phyloP scores from a whole-genome alignment of 2,797 vertebrate species.

The Scolopax bukidnonensis region DNA sequence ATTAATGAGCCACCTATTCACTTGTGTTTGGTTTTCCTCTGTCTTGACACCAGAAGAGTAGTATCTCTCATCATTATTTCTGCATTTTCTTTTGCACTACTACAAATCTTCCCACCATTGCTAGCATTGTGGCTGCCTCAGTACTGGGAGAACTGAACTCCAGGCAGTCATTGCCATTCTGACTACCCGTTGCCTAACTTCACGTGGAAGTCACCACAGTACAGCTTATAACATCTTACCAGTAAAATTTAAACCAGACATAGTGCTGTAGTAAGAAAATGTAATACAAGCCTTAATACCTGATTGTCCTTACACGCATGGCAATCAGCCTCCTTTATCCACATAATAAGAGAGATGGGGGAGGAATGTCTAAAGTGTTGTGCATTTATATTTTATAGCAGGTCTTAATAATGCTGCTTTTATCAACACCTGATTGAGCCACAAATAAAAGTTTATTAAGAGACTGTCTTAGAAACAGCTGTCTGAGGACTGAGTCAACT shows the following conservation, averaged over 20 bases:
- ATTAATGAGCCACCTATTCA: not conserved
- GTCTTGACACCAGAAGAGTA: not conserved
- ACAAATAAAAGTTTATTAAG: not conserved
- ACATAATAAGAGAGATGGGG: fast-evolving
- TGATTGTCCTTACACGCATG: not conserved
- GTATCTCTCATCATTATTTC: not conserved
- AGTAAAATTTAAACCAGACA: not conserved
- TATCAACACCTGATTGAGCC: not conserved
- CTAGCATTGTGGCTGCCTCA: not conserved
- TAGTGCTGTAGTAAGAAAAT: not conserved
- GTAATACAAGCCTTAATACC: not conserved
- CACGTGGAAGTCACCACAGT: not conserved
- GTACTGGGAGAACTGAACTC: not conserved
- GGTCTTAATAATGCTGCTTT: not conserved
- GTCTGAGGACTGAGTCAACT: not conserved
- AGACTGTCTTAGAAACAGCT: not conserved
- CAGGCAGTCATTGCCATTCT: not conserved
- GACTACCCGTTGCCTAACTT: not conserved
- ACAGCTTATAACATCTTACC: not conserved
- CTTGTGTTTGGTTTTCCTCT: not conserved
- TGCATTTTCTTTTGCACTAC: not conserved
- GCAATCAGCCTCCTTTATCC: not conserved
- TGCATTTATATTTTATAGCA: not conserved
- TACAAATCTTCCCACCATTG: not conserved
- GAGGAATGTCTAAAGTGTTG: not conserved